Conservation (phyloP, 2,888 invertebrate genomes). For the Cabera pusaria region DNA sequence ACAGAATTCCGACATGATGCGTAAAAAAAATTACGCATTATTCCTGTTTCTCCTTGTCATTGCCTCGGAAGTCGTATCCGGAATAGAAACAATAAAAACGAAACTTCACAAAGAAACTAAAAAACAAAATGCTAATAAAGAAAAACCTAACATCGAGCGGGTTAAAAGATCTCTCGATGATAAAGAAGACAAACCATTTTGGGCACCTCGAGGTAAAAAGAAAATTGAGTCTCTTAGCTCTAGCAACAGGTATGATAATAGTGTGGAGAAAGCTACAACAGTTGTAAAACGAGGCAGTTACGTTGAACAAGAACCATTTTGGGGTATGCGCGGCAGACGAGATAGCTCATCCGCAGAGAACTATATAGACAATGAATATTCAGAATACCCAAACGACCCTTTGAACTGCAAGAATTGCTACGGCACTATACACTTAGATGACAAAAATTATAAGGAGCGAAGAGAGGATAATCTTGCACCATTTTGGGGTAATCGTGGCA, state of each 20-base stretch:
- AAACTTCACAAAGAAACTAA: constrained; percentile 44
- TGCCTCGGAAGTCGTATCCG: constrained; percentile 50
- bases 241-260: constrained; percentile 28
- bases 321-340: constrained; percentile 66
- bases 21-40: constrained; percentile 47
- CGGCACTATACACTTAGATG: constrained; percentile 26
- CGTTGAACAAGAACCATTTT: constrained; percentile 60
- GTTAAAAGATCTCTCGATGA: constrained; percentile 55
- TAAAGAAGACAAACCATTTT: constrained; percentile 50
- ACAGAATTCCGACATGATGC: constrained; percentile 61
- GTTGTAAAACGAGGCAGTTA: constrained; percentile 38
- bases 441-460: constrained; percentile 23
- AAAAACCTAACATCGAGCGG: constrained; percentile 46
- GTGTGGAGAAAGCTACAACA: constrained; percentile 33
- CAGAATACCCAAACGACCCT: constrained; percentile 19
- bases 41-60: constrained; percentile 52
- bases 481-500: constrained; percentile 55
- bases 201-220: constrained; percentile 54
- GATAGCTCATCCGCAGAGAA: constrained; percentile 50
- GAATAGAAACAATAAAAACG: constrained; percentile 51
- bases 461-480: constrained; percentile 49
- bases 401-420: constrained; percentile 42
- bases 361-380: constrained; percentile 35
- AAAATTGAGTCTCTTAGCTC: constrained; percentile 32
- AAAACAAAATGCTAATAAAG: constrained; percentile 40